Evolutionary conservation across 2,888 invertebrate genomes (phyloP).

Genomic region (Spilosoma lubricipeda): DNA sequence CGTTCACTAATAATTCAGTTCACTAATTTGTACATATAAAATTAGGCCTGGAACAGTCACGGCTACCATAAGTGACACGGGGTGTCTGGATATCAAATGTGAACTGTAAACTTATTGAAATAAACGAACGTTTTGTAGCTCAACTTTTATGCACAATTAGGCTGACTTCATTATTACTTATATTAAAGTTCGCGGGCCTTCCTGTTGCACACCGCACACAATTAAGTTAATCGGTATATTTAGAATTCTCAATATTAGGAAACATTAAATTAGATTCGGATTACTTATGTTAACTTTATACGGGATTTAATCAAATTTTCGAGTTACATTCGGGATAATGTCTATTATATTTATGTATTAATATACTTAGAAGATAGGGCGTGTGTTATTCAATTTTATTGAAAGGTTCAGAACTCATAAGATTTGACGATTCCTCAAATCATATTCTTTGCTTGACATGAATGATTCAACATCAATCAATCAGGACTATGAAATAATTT

Average conservation of each 20-base stretch:
- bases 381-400: not conserved
- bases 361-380: too few relatives aligned
- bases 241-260: too few relatives aligned
- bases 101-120: conserved; percentile 48
- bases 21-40: not conserved
- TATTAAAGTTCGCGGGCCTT: conserved; percentile 25
- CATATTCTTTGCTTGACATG: not conserved
- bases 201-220: conserved; percentile 19
- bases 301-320: not conserved
- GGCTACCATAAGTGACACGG: not conserved
- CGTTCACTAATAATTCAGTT: too few relatives aligned
- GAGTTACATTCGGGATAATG: too few relatives aligned
- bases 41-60: too few relatives aligned
- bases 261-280: not conserved
- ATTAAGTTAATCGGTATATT: conserved; percentile 15
- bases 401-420: not conserved
- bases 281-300: not conserved
- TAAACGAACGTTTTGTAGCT: conserved; percentile 64
- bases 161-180: conserved; percentile 36
- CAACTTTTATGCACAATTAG: conserved; percentile 63
- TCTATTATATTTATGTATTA: too few relatives aligned
- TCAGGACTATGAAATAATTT: not conserved
- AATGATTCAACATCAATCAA: too few relatives aligned
- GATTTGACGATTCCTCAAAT: not conserved
- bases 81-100: not conserved